Evolutionary conservation across 2,113 vertebrate species (phyloP).

Genomic region (Caracal caracal): DNA sequence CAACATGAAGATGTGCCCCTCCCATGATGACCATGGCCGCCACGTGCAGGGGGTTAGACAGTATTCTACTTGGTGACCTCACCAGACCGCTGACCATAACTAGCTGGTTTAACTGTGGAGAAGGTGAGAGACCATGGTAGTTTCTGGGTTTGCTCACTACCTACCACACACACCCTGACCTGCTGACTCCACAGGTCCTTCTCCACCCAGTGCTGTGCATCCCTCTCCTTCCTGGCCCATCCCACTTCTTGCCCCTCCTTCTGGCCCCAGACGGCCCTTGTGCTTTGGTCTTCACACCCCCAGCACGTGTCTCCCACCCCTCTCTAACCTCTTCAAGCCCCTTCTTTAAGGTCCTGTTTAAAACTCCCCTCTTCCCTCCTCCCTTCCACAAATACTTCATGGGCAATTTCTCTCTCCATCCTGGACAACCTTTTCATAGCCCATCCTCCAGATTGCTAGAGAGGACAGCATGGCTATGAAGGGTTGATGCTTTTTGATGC

Average conservation of each 20-base stretch:
- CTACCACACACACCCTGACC: background rate
- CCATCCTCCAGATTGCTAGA: background rate
- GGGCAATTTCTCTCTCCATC: background rate
- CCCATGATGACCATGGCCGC: background rate
- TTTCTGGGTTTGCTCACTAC: background rate
- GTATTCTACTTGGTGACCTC: too few relatives aligned
- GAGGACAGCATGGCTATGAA: background rate
- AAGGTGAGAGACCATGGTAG: background rate
- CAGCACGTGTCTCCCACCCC: fast-evolving
- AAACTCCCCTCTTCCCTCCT: background rate
- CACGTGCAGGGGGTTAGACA: background rate
- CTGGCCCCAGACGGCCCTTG: background rate
- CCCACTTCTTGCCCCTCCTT: background rate
- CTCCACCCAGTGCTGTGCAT: too few relatives aligned
- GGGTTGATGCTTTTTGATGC: fast-evolving
- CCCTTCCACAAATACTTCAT: background rate
- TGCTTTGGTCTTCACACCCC: too few relatives aligned
- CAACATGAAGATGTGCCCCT: background rate
- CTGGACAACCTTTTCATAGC: background rate
- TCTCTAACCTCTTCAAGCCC: background rate
- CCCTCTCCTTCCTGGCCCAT: background rate
- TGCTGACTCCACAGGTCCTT: background rate
- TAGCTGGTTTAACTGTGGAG: background rate
- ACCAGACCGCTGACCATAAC: background rate
- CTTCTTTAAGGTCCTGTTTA: background rate